Conservation (phyloP, 2,888 invertebrate species). For the Agrotis exclamationis region DNA sequence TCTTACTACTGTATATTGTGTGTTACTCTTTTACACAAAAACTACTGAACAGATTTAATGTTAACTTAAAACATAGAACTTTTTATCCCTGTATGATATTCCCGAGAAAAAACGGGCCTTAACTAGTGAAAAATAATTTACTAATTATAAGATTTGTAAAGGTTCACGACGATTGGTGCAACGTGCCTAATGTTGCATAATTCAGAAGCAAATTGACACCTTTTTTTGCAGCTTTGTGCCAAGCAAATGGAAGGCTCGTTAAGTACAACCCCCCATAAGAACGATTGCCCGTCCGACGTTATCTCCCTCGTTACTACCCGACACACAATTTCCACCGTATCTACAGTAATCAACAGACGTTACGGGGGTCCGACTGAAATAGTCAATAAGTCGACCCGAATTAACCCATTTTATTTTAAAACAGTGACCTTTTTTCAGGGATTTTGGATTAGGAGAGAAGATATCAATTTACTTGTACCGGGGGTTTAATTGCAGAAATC, state of each 20-base stretch:
- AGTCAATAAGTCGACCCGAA: constrained; percentile 11
- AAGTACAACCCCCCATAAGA: constrained; percentile 27
- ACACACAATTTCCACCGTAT: constrained; percentile 30
- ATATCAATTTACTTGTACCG: background rate
- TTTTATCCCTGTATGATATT: too few species aligned
- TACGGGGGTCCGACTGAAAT: constrained; percentile 21
- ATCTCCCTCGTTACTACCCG: constrained; percentile 37
- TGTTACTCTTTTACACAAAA: too few species aligned
- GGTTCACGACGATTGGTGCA: too few species aligned
- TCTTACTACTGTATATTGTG: too few species aligned
- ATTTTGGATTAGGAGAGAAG: background rate
- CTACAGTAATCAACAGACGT: constrained; percentile 22
- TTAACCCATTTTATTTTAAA: constrained; percentile 20
- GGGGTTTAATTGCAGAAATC: background rate
- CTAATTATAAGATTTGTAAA: too few species aligned
- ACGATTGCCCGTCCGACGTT: constrained; percentile 28
- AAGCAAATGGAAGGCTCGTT: constrained; percentile 30
- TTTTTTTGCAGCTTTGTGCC: constrained; percentile 26
- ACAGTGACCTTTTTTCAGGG: background rate
- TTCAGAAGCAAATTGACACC: background rate
- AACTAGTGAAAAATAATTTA: too few species aligned
- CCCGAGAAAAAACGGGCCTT: too few species aligned
- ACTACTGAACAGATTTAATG: too few species aligned
- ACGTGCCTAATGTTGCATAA: too few species aligned
- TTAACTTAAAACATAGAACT: too few species aligned